phyloP scores from a whole-genome alignment of 2,113 vertebrate species.

The Eurystomus gularis region DNA sequence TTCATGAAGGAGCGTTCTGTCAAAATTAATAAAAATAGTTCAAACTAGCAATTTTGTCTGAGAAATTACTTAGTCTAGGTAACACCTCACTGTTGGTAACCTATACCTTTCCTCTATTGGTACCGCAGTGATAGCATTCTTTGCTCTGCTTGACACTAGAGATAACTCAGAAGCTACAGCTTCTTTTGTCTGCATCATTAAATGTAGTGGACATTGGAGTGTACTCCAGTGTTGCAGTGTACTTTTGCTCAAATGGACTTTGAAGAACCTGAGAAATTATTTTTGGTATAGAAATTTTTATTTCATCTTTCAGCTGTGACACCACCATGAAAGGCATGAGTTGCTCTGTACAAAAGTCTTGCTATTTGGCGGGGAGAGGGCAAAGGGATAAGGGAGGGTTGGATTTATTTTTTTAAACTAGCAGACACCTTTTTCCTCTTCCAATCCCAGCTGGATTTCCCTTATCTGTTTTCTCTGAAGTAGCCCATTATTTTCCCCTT shows the following conservation, averaged over 20 bases:
- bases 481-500: neutral
- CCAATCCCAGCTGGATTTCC: neutral
- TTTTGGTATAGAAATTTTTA: neutral
- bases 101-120: neutral
- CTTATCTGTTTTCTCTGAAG: neutral
- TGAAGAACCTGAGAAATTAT: neutral
- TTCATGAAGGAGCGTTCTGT: neutral
- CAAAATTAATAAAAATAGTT: neutral
- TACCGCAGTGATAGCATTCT: neutral
- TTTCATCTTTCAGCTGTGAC: neutral
- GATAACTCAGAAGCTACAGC: neutral
- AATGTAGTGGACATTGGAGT: neutral
- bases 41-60: neutral
- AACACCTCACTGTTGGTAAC: neutral
- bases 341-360: neutral
- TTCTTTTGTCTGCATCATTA: neutral
- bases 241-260: neutral
- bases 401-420: neutral
- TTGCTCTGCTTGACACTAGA: neutral
- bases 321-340: neutral
- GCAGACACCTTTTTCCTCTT: neutral
- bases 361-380: neutral
- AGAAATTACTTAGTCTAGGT: neutral
- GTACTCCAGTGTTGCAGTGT: neutral
- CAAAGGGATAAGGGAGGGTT: neutral